Evolutionary conservation across 2,797 vertebrate genomes (phyloP).

Genomic region (Anabacerthia variegaticeps): DNA sequence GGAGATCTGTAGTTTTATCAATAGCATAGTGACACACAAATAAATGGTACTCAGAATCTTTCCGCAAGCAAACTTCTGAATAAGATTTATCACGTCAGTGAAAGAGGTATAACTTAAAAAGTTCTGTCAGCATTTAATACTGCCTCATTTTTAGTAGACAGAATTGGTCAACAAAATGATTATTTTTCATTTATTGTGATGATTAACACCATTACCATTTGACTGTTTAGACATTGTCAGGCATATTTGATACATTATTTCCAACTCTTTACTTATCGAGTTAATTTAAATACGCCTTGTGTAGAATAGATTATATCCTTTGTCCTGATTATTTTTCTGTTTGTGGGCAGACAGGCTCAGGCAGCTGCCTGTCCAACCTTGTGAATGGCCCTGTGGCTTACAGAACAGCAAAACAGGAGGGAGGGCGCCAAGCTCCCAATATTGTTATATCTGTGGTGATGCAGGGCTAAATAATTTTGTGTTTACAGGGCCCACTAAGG

Average conservation of each 20-base stretch:
- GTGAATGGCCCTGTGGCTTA: background rate
- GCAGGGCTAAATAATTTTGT: background rate
- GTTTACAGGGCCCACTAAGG: background rate
- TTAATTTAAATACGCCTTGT: constrained; percentile 20
- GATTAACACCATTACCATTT: background rate
- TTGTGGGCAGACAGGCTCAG: background rate
- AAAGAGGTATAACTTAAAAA: constrained; percentile 51
- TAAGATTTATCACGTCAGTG: constrained; percentile 41
- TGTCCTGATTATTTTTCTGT: background rate
- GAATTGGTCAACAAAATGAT: background rate
- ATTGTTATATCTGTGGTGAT: background rate
- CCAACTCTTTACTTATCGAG: constrained; percentile 42
- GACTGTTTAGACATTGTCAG: constrained; percentile 57
- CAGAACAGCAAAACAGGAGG: background rate
- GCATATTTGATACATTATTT: constrained; percentile 47
- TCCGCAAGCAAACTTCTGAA: constrained; percentile 51
- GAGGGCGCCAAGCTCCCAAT: background rate
- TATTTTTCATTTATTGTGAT: constrained; percentile 16
- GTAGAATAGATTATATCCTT: background rate
- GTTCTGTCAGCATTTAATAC: constrained; percentile 35
- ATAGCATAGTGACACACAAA: constrained; percentile 59
- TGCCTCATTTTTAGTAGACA: constrained; percentile 41
- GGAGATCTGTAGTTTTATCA: constrained; percentile 32
- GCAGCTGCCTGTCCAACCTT: background rate
- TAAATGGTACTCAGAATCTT: constrained; percentile 55